Percentiles rank a stretch among this genome's conserved stretches.
Conservation (phyloP, 2,888 invertebrate genomes). For the Drosophila colorata region DNA sequence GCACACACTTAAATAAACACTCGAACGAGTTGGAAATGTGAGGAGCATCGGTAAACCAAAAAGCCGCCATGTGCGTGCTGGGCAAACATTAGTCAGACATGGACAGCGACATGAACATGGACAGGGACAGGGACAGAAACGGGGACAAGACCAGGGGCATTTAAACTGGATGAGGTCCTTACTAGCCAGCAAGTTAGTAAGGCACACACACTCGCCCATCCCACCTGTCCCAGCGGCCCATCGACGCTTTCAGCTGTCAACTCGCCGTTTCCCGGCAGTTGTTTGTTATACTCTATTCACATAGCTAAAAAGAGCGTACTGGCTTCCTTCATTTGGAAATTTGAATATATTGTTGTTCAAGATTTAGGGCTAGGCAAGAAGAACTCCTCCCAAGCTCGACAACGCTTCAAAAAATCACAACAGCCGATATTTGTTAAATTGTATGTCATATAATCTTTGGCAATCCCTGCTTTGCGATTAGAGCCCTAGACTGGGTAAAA, state of each 20-base stretch:
- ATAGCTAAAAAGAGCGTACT: not conserved
- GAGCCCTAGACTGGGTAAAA: too few relatives aligned
- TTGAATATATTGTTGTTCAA: too few relatives aligned
- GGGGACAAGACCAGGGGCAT: not conserved
- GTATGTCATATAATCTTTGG: too few relatives aligned
- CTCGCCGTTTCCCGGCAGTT: constrained; percentile 12
- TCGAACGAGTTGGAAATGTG: constrained; percentile 6
- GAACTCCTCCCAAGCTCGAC: too few relatives aligned
- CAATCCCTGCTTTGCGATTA: too few relatives aligned
- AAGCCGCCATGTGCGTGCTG: constrained; percentile 59
- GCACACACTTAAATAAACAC: constrained; percentile 27
- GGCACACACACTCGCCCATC: not conserved
- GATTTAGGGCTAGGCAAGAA: too few relatives aligned
- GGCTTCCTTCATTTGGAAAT: too few relatives aligned
- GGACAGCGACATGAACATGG: constrained; percentile 7
- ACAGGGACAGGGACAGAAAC: constrained; percentile 1
- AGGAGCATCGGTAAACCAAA: constrained; percentile 36
- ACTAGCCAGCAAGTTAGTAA: constrained; percentile 5
- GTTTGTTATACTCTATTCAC: constrained; percentile 11
- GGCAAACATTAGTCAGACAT: constrained; percentile 54
- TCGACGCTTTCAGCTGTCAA: constrained; percentile 25
- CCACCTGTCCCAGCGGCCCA: constrained; percentile 15
- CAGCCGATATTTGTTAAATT: too few relatives aligned
- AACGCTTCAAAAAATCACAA: too few relatives aligned
- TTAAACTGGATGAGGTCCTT: constrained; percentile 16